Base-by-base conservation (phyloP, 1,140 invertebrate genomes). In the Leptestheria dahalacensis region DNA sequence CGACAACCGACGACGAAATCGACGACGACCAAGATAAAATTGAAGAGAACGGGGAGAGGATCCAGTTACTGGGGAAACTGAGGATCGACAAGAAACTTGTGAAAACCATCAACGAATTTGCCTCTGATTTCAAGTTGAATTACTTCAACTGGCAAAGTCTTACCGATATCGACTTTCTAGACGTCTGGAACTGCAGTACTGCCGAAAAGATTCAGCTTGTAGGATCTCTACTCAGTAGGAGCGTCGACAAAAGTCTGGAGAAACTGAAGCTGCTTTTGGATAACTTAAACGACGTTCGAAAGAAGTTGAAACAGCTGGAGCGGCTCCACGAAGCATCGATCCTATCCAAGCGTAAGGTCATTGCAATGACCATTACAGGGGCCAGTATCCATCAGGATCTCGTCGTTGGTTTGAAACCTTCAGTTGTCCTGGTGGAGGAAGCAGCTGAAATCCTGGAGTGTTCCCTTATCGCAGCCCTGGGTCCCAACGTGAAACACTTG, bases 311-410 rank as follows among this genome's bases (percentile, higher is more conserved):
- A 23, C 33, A 41, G n/a, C 23, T 49, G 10, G 46, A 59, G 10
- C 57, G 57, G 15, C 15, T 25, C n/a, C 57, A 59, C n/a, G 57
- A 59, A 47, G 48, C 26, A 23, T 18, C 15, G 25, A 15, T 59
- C 4, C 12, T 59, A 21, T 11, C 49, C 49, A 24, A 50, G 1
- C 59, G 61, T 48, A 55, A 62, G 10, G 52, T 73, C 15, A 65
- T 77, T 28, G 76, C 72, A 21, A 73, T 77, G 69, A 77, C 75
- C n/a, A 77, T 72, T 6, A 76, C 75, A 21, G 74, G 73, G 51
- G 75, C 76, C 15, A 71, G 72, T 26, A 70, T 69, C 57, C 68
- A 69, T 60, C 64, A 63, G 12, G 57, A 64, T 0, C 50, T 72
- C 6, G 41, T 78, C 4, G 56, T 68, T 50, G 49, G 63, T 12